phyloP scores from a whole-genome alignment of 2,797 vertebrate genomes.

The Notolabrus celidotus region DNA sequence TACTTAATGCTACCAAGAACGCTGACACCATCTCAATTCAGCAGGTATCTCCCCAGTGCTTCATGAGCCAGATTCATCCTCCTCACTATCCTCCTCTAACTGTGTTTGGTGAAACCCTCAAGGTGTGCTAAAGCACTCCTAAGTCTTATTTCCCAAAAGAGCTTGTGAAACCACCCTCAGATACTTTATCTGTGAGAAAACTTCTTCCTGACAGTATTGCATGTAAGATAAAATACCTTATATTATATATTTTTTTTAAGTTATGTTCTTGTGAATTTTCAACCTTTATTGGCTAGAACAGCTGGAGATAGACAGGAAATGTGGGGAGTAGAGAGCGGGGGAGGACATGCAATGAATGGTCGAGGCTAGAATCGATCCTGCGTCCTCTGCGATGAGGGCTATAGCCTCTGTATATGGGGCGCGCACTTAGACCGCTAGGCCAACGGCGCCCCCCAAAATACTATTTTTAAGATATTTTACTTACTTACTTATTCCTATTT shows the following conservation, averaged over 20 bases:
- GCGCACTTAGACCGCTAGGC: no score
- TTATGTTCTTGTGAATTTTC: no score
- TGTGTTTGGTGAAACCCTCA: conserved; percentile 37
- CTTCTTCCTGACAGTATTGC: neutral
- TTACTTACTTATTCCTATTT: no score
- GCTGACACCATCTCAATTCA: conserved; percentile 60
- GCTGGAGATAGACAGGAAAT: no score
- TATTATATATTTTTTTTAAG: no score
- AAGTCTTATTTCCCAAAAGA: conserved; percentile 16
- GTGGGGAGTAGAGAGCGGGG: no score
- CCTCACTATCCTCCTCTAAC: conserved; percentile 29
- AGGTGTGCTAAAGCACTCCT: conserved; percentile 24
- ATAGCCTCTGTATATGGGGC: no score
- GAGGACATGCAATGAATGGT: no score
- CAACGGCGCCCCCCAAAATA: no score
- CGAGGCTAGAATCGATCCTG: no score
- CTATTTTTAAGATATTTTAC: neutral
- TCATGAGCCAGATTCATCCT: conserved; percentile 56
- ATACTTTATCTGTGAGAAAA: conserved; percentile 8
- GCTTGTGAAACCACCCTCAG: conserved; percentile 18
- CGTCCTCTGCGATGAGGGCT: no score
- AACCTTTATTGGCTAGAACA: no score
- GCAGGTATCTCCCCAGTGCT: conserved; percentile 40
- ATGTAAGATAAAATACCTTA: conserved; percentile 3
- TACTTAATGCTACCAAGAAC: conserved; percentile 37